phyloP scores from a whole-genome alignment of 2,797 vertebrate species.

The Microhierax caerulescens region DNA sequence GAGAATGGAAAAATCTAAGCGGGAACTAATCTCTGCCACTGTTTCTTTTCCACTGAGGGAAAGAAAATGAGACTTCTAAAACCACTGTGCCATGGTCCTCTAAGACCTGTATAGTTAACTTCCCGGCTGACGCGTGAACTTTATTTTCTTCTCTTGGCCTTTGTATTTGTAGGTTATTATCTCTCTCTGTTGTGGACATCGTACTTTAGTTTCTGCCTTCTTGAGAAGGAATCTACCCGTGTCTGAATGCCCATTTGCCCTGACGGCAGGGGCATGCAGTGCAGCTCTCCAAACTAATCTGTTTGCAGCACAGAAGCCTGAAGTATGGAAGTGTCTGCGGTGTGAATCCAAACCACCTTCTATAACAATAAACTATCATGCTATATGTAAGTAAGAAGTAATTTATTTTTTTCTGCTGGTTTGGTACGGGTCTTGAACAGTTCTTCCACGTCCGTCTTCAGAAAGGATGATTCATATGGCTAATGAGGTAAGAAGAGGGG shows the following conservation, averaged over 20 bases:
- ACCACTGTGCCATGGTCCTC: neutral
- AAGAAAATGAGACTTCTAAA: neutral
- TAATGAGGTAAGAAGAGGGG: neutral
- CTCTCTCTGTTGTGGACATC: neutral
- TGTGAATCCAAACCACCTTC: neutral
- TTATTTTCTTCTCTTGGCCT: neutral
- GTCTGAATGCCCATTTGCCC: neutral
- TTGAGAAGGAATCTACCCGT: neutral
- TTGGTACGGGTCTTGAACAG: neutral
- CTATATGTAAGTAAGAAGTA: neutral
- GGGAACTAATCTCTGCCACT: neutral
- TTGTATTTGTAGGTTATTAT: neutral
- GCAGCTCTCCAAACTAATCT: neutral
- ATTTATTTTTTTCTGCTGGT: constrained; percentile 5
- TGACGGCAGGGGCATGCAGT: neutral
- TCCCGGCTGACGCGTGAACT: neutral
- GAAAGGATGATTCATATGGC: neutral
- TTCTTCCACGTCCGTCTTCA: neutral
- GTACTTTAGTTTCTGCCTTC: neutral
- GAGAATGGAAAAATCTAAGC: neutral
- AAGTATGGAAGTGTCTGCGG: neutral
- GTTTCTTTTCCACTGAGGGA: neutral
- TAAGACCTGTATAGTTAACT: neutral
- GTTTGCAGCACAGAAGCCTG: neutral
- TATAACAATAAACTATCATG: neutral